phyloP scores from a whole-genome alignment of 2,113 vertebrate species.

The Bos javanicus region DNA sequence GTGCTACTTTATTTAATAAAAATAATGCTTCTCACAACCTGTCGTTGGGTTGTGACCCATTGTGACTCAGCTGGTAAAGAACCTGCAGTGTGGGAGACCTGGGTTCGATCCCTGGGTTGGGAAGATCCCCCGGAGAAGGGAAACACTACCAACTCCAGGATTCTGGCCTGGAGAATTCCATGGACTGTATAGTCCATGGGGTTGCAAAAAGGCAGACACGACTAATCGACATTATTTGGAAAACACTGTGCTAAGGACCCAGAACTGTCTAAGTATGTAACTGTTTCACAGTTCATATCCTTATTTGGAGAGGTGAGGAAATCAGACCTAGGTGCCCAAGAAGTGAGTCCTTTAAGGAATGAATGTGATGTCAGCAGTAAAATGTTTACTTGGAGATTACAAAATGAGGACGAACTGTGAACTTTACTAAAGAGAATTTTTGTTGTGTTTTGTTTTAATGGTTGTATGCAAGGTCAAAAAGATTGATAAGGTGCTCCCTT shows the following conservation, averaged over 20 bases:
- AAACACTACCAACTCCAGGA: neutral
- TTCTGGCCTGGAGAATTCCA: neutral
- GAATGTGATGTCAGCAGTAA: neutral
- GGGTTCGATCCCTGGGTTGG: neutral
- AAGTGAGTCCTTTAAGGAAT: neutral
- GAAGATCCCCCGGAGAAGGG: neutral
- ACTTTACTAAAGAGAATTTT: neutral
- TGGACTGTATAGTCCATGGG: neutral
- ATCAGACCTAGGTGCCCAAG: neutral
- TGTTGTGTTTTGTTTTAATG: neutral
- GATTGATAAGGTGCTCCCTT: neutral
- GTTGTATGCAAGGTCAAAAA: neutral
- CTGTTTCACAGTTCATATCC: neutral
- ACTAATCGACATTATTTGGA: neutral
- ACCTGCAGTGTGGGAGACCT: neutral
- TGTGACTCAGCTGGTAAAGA: neutral
- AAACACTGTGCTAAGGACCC: neutral
- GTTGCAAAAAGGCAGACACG: fast-evolving
- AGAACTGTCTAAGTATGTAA: fast-evolving
- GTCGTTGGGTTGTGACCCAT: neutral
- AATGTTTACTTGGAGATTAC: neutral
- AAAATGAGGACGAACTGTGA: neutral
- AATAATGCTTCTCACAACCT: neutral
- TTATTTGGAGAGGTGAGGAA: neutral
- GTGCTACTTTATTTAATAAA: neutral